Percentiles rank a stretch among this genome's conserved stretches.
Evolutionary conservation across 1,140 invertebrate species (phyloP).

Genomic region (Teleopsis dalmanni): DNA sequence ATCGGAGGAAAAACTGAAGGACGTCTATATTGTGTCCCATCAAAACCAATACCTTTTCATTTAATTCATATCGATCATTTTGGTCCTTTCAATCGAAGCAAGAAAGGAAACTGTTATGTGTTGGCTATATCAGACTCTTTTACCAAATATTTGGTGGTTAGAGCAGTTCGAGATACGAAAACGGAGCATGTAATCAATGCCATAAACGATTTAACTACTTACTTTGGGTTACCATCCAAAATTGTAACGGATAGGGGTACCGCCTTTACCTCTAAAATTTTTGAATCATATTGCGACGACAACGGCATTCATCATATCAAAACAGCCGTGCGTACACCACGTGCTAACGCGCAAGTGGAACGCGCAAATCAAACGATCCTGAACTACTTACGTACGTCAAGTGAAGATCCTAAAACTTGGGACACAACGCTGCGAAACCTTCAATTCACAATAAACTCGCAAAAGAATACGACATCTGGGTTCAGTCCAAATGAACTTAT

Average conservation of each 20-base stretch:
- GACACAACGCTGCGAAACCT: too few relatives aligned
- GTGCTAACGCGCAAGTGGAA: conserved; percentile 18
- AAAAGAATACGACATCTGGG: too few relatives aligned
- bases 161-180: conserved; percentile 12
- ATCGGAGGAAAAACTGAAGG: conserved; percentile 20
- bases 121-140: conserved; percentile 43
- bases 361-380: conserved; percentile 18
- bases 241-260: conserved; percentile 5
- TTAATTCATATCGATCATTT: conserved; percentile 31
- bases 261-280: conserved; percentile 4
- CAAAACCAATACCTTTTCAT: conserved; percentile 25
- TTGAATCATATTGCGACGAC: neutral
- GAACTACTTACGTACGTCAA: conserved; percentile 5
- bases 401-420: conserved; percentile 14
- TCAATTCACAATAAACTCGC: too few relatives aligned
- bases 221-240: conserved; percentile 5
- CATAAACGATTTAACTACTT: neutral
- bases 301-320: conserved; percentile 6
- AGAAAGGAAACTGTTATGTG: conserved; percentile 40
- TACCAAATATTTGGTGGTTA: conserved; percentile 12
- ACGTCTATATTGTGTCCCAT: conserved; percentile 22
- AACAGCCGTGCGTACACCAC: conserved; percentile 8
- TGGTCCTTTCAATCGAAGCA: conserved; percentile 25
- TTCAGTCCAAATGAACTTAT: too few relatives aligned
- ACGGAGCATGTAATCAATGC: conserved; percentile 22